phyloP scores from a whole-genome alignment of 2,888 invertebrate species.

The Polydrusus pterygomalis region DNA sequence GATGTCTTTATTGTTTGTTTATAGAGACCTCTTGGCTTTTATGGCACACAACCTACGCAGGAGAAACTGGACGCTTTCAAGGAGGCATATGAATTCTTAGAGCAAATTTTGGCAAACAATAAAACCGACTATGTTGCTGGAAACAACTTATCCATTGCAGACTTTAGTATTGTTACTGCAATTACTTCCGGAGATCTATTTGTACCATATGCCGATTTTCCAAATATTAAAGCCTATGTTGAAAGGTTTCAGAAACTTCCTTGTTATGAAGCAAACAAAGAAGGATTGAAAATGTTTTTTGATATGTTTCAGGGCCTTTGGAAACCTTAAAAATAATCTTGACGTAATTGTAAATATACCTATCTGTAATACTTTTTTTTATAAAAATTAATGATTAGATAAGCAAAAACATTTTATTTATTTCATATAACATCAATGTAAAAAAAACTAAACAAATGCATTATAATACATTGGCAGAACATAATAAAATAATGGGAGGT shows the following conservation, averaged over 20 bases:
- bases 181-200: conserved; percentile 32
- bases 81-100: conserved; percentile 66
- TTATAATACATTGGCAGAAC: too few species aligned
- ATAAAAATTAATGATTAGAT: not conserved
- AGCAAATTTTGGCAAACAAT: conserved; percentile 67
- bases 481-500: too few species aligned
- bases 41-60: conserved; percentile 18
- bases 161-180: conserved; percentile 58
- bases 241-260: conserved; percentile 58
- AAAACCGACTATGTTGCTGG: conserved; percentile 62
- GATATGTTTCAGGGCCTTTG: too few species aligned
- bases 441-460: too few species aligned
- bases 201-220: conserved; percentile 50
- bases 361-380: not conserved
- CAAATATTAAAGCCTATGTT: conserved; percentile 62
- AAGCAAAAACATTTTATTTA: not conserved
- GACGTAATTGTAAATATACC: too few species aligned
- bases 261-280: conserved; percentile 56
- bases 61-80: conserved; percentile 28
- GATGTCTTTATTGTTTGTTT: not conserved
- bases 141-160: conserved; percentile 58
- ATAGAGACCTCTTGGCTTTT: conserved; percentile 3
- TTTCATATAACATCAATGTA: not conserved
- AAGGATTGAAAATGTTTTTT: conserved; percentile 18
- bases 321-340: too few species aligned